Conservation (phyloP, 2,888 invertebrate species). For the Amiota communis region DNA sequence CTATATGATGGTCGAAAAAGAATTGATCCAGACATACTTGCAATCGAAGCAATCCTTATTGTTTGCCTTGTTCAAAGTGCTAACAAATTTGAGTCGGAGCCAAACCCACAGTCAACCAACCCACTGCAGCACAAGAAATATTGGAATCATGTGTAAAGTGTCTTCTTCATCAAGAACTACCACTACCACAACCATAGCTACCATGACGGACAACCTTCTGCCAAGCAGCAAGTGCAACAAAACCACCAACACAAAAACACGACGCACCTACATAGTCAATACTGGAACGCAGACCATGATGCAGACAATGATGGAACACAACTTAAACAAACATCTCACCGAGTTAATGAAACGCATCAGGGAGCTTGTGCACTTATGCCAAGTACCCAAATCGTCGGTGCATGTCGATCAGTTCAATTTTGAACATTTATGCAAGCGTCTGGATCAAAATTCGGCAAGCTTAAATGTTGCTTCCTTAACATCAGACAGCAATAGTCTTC, state of each 20-base stretch:
- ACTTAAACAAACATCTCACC: neutral
- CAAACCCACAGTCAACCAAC: neutral
- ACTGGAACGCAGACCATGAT: constrained; percentile 35
- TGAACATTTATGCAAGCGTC: neutral
- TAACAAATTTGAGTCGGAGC: constrained; percentile 30
- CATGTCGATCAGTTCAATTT: neutral
- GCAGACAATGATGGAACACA: neutral
- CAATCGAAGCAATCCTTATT: constrained; percentile 41
- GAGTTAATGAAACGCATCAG: neutral
- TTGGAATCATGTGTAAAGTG: neutral
- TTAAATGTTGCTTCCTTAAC: neutral
- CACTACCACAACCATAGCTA: constrained; percentile 15
- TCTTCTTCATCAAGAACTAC: neutral
- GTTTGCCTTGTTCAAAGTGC: constrained; percentile 36
- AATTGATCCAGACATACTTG: constrained; percentile 39
- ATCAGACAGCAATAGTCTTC: neutral
- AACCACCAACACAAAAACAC: neutral
- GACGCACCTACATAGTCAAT: neutral
- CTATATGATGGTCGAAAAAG: constrained; percentile 19
- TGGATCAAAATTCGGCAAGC: neutral
- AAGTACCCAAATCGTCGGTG: neutral
- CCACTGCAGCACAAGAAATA: neutral
- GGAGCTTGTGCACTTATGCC: neutral
- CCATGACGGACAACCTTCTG: too few species aligned
- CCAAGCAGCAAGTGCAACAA: neutral